phyloP scores from a whole-genome alignment of 2,113 vertebrate species.

The Chaetodon trifascialis region DNA sequence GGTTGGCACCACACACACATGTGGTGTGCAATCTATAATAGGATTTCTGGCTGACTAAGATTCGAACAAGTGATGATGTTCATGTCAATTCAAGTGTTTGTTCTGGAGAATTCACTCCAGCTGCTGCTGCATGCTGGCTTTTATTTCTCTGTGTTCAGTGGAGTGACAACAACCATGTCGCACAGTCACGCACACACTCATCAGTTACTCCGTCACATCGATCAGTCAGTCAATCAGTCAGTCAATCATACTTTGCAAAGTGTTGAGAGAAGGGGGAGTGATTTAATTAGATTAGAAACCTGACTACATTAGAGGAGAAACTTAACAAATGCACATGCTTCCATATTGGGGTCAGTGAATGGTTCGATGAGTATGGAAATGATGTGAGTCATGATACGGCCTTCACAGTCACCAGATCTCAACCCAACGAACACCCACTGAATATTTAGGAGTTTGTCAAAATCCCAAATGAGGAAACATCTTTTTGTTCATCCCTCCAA shows the following conservation, averaged over 20 bases:
- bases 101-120: conserved; percentile 19
- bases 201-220: conserved; percentile 7
- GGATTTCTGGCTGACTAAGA: conserved; percentile 66
- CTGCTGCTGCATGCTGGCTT: conserved; percentile 25
- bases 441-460: not conserved
- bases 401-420: not conserved
- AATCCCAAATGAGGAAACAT: not conserved
- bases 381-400: not conserved
- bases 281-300: conserved; percentile 21
- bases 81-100: conserved; percentile 43
- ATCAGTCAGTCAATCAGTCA: conserved; percentile 26
- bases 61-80: conserved; percentile 52
- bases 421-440: not conserved
- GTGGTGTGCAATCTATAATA: conserved; percentile 45
- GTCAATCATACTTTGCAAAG: not conserved
- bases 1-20: not conserved
- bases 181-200: not conserved
- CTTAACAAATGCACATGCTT: not conserved
- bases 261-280: conserved; percentile 5
- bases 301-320: not conserved
- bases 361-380: not conserved
- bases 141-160: conserved; percentile 22
- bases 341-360: not conserved
- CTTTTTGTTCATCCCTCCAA: not conserved
- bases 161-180: not conserved